Percentiles rank a stretch among this genome's conserved stretches.
Conservation (phyloP, 2,113 vertebrate species). For the Phylloscopus whistleri region DNA sequence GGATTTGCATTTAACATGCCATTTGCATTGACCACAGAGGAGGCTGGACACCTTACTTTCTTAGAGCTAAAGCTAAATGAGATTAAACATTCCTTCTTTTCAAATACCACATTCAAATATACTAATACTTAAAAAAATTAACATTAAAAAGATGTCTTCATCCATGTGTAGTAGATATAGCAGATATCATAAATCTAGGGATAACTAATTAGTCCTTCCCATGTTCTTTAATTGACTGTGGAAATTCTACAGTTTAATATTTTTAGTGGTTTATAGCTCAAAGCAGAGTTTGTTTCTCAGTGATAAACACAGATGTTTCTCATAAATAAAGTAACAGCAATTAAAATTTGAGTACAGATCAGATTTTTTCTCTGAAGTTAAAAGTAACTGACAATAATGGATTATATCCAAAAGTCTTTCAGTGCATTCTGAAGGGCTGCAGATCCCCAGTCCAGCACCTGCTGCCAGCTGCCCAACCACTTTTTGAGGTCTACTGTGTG, state of each 20-base stretch:
- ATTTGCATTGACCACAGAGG: background rate
- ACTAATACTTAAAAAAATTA: background rate
- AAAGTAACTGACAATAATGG: background rate
- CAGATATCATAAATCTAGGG: background rate
- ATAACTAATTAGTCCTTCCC: background rate
- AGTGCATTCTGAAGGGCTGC: background rate
- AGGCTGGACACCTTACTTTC: background rate
- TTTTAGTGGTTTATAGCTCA: background rate
- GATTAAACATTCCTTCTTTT: background rate
- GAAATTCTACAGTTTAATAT: background rate
- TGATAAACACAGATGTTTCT: constrained; percentile 31
- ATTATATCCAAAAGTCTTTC: background rate
- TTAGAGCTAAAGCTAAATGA: background rate
- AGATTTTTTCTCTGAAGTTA: background rate
- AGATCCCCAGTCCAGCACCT: background rate
- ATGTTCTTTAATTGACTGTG: background rate
- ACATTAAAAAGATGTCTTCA: background rate
- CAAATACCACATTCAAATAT: background rate
- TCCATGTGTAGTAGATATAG: background rate
- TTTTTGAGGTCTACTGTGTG: rapidly evolving
- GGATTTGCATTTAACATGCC: background rate
- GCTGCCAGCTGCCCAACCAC: rapidly evolving
- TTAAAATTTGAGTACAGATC: background rate
- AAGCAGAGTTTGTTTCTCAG: background rate
- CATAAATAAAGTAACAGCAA: background rate